Conservation (phyloP, 2,113 vertebrate genomes). For the Oncorhynchus tshawytscha region DNA sequence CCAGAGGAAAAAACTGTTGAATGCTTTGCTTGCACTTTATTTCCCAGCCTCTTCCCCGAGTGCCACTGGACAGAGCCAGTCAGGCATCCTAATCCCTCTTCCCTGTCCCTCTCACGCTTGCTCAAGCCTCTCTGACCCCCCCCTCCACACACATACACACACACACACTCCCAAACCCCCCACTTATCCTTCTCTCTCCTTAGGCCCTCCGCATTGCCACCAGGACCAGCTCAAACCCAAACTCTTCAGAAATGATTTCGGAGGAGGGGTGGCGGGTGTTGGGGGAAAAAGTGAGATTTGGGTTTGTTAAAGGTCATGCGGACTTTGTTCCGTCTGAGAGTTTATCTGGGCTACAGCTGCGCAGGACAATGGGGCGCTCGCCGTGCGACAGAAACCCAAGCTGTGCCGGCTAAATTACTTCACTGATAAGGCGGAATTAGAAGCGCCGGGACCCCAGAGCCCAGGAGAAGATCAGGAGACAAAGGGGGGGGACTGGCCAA, state of each 20-base stretch:
- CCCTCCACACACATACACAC: neutral
- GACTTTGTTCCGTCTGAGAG: constrained; percentile 97
- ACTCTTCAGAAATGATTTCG: constrained; percentile 83
- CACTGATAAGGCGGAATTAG: constrained; percentile 90
- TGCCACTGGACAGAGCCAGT: constrained; percentile 75
- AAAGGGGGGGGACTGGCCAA: constrained; percentile 17
- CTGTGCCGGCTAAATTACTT: constrained; percentile 88
- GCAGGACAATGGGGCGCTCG: constrained; percentile 89
- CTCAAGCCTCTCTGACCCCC: constrained; percentile 76
- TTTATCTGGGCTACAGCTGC: constrained; percentile 94
- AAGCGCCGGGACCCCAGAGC: constrained; percentile 83
- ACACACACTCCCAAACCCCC: constrained; percentile 61
- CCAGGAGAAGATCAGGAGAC: constrained; percentile 58
- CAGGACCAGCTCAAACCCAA: constrained; percentile 57
- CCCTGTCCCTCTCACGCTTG: constrained; percentile 67
- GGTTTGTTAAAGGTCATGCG: constrained; percentile 91
- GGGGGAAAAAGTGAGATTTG: constrained; percentile 80
- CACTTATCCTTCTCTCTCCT: neutral
- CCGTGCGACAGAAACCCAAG: constrained; percentile 92
- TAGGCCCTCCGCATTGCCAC: constrained; percentile 70
- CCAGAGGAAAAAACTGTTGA: too few relatives aligned
- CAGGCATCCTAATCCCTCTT: constrained; percentile 85
- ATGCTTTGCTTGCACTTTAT: too few relatives aligned
- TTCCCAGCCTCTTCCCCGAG: constrained; percentile 56
- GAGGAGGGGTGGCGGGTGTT: constrained; percentile 56